Base-by-base conservation (phyloP, 2,888 invertebrate genomes). In the Hirtodrosophila duncani region DNA sequence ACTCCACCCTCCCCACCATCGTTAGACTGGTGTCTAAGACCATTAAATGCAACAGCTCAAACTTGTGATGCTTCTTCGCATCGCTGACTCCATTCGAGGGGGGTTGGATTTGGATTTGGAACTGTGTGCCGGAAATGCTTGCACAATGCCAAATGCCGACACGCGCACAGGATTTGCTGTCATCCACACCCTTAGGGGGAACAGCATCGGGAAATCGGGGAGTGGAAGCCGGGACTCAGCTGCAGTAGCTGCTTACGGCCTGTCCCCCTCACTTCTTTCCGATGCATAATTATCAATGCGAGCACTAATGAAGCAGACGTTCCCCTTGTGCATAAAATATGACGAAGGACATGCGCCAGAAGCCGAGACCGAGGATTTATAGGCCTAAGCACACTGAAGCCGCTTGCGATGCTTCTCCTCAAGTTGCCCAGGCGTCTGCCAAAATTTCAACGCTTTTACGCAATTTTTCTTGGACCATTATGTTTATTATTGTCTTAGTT, bases 121-220 rank as follows among this genome's bases (percentile, higher is more conserved):
- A 42, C 13, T 37, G 29, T 33, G 33, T 21, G 30, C 52, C 58
- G 81, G 75, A 74, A 78, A 61, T 65, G 58, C 62, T 64, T 62
- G 78, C 78, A 74, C 67, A 78, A 72, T 67, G 79, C 56, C 81
- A 63, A 75, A 75, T 75, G 81, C 79, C 70, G 79, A 78, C 75
- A 81, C 75, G 75, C 81, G 81, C 53, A 14, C 41, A 51, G 74
- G 75, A 75, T 75, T 75, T 75, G 49, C 72, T 75, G 67, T 55
- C 51, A 67, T 53, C 56, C 52, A 57, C 63, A 59, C 34, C 48
- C 53, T n/a, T n/a, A n/a, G n/a, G n/a, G n/a, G n/a, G n/a, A n/a
- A n/a, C n/a, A n/a, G n/a, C n/a, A n/a, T n/a, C n/a, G n/a, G n/a
- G n/a, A n/a, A n/a, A n/a, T 20, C 5, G 20, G 7, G 20, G 4